phyloP scores from a whole-genome alignment of 2,113 vertebrate genomes.

The Ictalurus punctatus region DNA sequence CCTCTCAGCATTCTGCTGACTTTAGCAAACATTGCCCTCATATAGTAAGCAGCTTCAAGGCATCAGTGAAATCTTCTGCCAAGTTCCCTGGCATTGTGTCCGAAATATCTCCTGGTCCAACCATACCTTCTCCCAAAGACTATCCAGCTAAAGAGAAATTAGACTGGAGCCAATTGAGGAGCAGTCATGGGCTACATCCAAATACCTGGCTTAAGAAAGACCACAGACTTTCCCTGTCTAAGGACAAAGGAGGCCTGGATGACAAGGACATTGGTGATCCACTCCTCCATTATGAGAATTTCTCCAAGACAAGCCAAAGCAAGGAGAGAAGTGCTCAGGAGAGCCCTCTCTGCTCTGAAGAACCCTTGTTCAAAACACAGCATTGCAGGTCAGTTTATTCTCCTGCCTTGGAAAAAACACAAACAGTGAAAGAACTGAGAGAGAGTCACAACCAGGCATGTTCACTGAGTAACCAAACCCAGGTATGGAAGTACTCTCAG shows the following conservation, averaged over 20 bases:
- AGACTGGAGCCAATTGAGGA: constrained; percentile 66
- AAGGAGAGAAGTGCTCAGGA: constrained; percentile 27
- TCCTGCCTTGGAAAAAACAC: constrained; percentile 44
- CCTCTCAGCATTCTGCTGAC: constrained; percentile 82
- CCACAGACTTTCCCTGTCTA: constrained; percentile 76
- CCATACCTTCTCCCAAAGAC: constrained; percentile 19
- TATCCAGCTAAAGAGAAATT: constrained; percentile 63
- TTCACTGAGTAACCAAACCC: neutral
- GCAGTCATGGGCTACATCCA: constrained; percentile 75
- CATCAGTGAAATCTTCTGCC: constrained; percentile 49
- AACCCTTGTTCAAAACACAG: constrained; percentile 57
- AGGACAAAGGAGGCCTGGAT: constrained; percentile 60
- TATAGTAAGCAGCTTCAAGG: constrained; percentile 15
- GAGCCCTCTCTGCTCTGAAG: constrained; percentile 57
- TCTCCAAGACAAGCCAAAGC: constrained; percentile 24
- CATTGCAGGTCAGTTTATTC: constrained; percentile 49
- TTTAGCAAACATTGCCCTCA: constrained; percentile 66
- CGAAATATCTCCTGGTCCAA: constrained; percentile 33
- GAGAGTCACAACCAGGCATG: constrained; percentile 49
- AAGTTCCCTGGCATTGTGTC: constrained; percentile 45
- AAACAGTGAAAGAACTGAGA: constrained; percentile 48
- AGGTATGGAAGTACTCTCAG: neutral
- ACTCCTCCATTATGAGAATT: constrained; percentile 12
- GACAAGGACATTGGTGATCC: constrained; percentile 56
- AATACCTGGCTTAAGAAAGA: constrained; percentile 81